A percentile compares a stretch with the other conserved stretches of the same genome.
These are phyloP conservation scores for Epinotia bilunana DNA, from an alignment of 2,888 invertebrate genomes.

Conservation along the genomic window DNA sequence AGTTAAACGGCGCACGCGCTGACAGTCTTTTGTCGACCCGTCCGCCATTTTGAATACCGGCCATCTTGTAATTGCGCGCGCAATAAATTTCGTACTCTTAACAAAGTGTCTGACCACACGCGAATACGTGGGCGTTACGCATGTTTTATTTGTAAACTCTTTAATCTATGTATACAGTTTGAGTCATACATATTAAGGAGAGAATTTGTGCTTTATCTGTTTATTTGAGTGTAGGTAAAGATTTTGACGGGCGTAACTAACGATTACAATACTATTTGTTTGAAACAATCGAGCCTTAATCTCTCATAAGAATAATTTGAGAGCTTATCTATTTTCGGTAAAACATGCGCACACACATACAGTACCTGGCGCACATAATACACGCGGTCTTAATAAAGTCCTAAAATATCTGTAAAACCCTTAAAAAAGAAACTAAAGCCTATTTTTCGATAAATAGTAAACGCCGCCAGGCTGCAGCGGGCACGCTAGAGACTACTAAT, in stretches of 20 bases:
- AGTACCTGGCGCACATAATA: too few species aligned
- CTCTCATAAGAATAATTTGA: too few species aligned
- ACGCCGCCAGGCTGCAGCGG: slow-evolving; percentile 14
- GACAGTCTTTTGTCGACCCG: slow-evolving; percentile 62
- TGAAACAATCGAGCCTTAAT: too few species aligned
- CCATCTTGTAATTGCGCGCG: slow-evolving; percentile 65
- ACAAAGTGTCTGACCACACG: slow-evolving; percentile 62
- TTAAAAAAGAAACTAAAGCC: not conserved
- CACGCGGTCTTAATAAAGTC: too few species aligned
- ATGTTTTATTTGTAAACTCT: slow-evolving; percentile 58
- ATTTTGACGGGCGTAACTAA: too few species aligned
- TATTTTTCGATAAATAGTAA: slow-evolving; percentile 9
- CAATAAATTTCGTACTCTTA: slow-evolving; percentile 58
- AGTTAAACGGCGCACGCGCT: slow-evolving; percentile 53
- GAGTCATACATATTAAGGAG: slow-evolving; percentile 38
- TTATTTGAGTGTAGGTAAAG: not conserved
- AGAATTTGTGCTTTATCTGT: not conserved
- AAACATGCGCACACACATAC: too few species aligned
- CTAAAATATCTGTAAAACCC: not conserved
- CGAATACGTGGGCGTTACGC: slow-evolving; percentile 60
- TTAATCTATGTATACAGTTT: slow-evolving; percentile 52
- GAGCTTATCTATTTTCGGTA: too few species aligned
- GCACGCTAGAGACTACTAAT: slow-evolving; percentile 49
- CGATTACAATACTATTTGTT: too few species aligned
- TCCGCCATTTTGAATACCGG: slow-evolving; percentile 59